phyloP scores from a whole-genome alignment of 2,888 invertebrate species.

The Tanypteryx hageni region DNA sequence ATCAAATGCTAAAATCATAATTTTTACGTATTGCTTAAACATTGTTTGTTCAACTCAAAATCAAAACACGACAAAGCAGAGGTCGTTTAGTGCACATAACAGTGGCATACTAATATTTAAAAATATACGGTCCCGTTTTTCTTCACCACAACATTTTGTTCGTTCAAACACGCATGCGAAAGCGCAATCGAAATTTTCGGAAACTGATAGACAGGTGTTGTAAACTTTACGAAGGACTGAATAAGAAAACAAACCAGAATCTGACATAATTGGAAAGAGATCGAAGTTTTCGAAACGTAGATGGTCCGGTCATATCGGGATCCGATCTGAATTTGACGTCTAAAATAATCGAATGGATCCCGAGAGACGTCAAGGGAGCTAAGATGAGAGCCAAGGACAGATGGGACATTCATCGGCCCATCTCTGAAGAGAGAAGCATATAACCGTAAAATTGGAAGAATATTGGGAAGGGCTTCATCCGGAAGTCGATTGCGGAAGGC shows the following conservation, averaged over 20 bases:
- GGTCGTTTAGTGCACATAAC: too few relatives aligned
- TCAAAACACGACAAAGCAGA: too few relatives aligned
- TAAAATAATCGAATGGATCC: slow-evolving; percentile 19
- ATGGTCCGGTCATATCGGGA: slow-evolving; percentile 4
- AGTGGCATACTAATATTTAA: too few relatives aligned
- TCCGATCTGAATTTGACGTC: neutral
- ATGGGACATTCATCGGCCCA: slow-evolving; percentile 21
- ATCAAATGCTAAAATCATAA: too few relatives aligned
- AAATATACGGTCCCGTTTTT: too few relatives aligned
- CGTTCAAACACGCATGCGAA: too few relatives aligned
- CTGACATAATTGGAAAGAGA: neutral
- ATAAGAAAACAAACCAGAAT: neutral
- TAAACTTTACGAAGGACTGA: too few relatives aligned
- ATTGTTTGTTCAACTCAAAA: too few relatives aligned
- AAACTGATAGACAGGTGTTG: too few relatives aligned
- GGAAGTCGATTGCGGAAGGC: slow-evolving; percentile 27
- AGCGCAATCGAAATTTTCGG: too few relatives aligned
- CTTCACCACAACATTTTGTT: too few relatives aligned
- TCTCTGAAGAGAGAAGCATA: slow-evolving; percentile 7
- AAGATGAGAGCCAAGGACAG: slow-evolving; percentile 13
- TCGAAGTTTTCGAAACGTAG: neutral
- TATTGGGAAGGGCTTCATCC: slow-evolving; percentile 18
- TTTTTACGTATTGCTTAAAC: too few relatives aligned
- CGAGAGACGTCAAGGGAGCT: neutral
- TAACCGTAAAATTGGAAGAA: slow-evolving; percentile 28